phyloP scores from a whole-genome alignment of 2,888 invertebrate genomes.

The Nemotelus nigrinus region DNA sequence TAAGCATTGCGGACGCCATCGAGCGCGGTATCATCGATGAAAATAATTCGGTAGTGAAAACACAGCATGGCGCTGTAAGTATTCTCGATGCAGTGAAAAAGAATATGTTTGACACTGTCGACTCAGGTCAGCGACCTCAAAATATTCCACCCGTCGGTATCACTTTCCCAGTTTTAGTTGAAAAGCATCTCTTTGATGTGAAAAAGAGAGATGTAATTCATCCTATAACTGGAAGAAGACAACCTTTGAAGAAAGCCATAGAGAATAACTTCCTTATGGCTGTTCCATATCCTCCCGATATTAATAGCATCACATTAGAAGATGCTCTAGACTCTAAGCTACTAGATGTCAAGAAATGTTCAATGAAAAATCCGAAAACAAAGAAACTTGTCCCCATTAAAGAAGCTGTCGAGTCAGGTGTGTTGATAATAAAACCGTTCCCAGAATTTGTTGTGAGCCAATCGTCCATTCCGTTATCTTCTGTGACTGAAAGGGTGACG shows the following conservation, averaged over 20 bases:
- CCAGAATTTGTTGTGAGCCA: conserved; percentile 66
- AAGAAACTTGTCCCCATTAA: conserved; percentile 75
- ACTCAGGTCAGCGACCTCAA: conserved; percentile 62
- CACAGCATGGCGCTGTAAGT: conserved; percentile 71
- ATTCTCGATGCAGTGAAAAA: conserved; percentile 77
- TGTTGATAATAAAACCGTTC: conserved; percentile 76
- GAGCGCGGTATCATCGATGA: conserved; percentile 76
- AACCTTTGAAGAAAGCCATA: conserved; percentile 76
- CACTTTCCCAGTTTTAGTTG: conserved; percentile 82
- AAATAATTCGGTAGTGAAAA: conserved; percentile 74
- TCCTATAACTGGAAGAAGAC: conserved; percentile 75
- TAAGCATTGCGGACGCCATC: conserved; percentile 83
- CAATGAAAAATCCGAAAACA: conserved; percentile 77
- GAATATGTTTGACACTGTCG: conserved; percentile 69
- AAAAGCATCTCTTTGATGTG: conserved; percentile 77
- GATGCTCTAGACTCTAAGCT: conserved; percentile 77
- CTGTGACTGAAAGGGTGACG: conserved; percentile 64
- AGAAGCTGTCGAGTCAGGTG: conserved; percentile 80
- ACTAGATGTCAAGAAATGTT: conserved; percentile 71
- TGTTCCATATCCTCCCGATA: conserved; percentile 76
- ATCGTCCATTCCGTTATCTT: conserved; percentile 71
- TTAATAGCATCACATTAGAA: conserved; percentile 74
- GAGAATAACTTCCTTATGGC: conserved; percentile 81
- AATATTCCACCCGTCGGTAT: conserved; percentile 82
- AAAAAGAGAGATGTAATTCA: conserved; percentile 74